phyloP scores from a whole-genome alignment of 2,113 vertebrate genomes.

The Falcunculus frontatus region DNA sequence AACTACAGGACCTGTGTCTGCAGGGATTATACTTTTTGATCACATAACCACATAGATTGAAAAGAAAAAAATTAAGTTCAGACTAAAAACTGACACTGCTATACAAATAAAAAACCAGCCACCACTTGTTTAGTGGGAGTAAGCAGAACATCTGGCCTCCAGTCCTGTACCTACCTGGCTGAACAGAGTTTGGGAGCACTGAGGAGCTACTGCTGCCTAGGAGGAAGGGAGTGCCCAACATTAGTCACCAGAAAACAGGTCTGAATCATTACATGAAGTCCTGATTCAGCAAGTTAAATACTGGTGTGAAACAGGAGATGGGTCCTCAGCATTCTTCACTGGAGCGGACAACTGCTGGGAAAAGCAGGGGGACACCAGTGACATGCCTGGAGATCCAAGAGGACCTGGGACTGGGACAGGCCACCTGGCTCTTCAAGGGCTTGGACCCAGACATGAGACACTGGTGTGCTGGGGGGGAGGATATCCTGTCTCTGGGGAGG shows the following conservation, averaged over 20 bases:
- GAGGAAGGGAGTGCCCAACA: conserved; percentile 43
- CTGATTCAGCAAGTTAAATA: conserved; percentile 43
- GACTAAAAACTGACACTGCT: not conserved
- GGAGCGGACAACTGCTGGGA: not conserved
- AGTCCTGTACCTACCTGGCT: not conserved
- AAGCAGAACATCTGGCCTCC: not conserved
- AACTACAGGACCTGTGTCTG: not conserved
- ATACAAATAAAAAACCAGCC: not conserved
- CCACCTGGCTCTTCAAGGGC: not conserved
- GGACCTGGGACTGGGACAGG: not conserved
- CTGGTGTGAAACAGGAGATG: not conserved
- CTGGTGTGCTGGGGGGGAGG: not conserved
- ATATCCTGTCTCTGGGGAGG: not conserved
- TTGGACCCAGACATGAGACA: not conserved
- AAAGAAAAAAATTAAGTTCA: not conserved
- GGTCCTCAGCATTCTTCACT: not conserved
- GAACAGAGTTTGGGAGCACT: not conserved
- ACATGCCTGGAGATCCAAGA: not conserved
- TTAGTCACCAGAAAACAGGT: conserved; percentile 31
- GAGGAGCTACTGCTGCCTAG: not conserved
- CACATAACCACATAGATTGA: not conserved
- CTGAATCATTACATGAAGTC: conserved; percentile 1
- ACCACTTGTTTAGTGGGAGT: not conserved
- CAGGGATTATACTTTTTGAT: not conserved
- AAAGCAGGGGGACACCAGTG: not conserved